Base-by-base conservation (phyloP, 2,113 vertebrate genomes). In the Atractosteus spatula region DNA sequence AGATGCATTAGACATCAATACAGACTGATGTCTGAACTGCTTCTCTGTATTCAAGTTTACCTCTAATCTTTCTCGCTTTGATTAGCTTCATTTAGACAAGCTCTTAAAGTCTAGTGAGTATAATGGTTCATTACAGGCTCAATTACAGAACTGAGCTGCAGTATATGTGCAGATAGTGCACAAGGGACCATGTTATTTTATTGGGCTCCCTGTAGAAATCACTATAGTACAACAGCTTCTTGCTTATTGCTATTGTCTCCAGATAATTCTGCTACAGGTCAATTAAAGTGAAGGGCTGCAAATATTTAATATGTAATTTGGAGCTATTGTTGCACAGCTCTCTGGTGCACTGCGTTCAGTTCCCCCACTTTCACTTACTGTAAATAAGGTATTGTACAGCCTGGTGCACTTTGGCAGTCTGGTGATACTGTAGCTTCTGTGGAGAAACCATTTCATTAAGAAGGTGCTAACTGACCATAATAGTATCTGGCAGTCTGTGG, bases 61-160 rank as follows among this genome's bases (percentile, higher is more conserved):
- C 63, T 71, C 51, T 70, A 51, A 74, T 10, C 57, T 11, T 63
- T 44, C 62, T 47, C 29, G 66, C 69, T 65, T 64, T 70, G 75
- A 79, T 45, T 77, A 70, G 73, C 57, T 74, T 47, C 69, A 75
- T 74, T 73, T 76, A n/a, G 66, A 55, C 41, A 41, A 71, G 59
- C 73, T 59, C 76, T 68, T 71, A n/a, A 73, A 61, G 70, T 54
- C 12, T 75, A 66, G 74, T 77, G 69, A 77, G 71, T 66, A 5
- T 57, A 62, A 78, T 47, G 69, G 43, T 61, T 71, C 54, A 68
- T 70, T 68, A 61, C 44, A 1, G 41, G 66, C 71, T 78, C 47
- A 74, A 75, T 71, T 64, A 73, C 59, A 63, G 41, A 71, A 71
- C 62, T 10, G 41, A 72, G 72, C 77, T 14, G 10, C 62, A 68